A percentile compares a stretch with the other conserved stretches of the same genome.
Conservation (phyloP, 1,140 invertebrate genomes). For the Hydropsyche tenuis region DNA sequence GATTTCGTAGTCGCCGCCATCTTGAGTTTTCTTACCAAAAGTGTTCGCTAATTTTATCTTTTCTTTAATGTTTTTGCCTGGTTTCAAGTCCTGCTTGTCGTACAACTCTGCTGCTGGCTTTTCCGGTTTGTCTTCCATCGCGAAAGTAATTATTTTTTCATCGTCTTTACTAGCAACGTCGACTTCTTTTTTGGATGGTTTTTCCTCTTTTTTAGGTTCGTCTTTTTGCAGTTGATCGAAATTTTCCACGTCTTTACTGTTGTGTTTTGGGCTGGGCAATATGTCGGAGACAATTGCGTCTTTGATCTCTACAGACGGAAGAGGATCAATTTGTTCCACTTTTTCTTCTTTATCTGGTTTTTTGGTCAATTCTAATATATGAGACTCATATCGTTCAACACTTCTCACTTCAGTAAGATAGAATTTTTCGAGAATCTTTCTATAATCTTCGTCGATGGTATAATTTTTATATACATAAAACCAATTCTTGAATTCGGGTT, state of each 20-base stretch:
- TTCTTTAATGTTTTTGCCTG: conserved; percentile 62
- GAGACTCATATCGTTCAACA: conserved; percentile 59
- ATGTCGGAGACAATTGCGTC: conserved; percentile 49
- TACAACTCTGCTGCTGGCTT: conserved; percentile 55
- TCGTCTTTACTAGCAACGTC: conserved; percentile 53
- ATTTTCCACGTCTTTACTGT: conserved; percentile 44
- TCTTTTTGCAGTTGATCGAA: conserved; percentile 38
- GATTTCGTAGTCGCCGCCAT: conserved; percentile 63
- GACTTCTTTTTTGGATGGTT: conserved; percentile 49
- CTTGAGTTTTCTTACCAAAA: conserved; percentile 58
- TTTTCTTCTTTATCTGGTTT: conserved; percentile 53
- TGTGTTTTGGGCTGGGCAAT: conserved; percentile 36
- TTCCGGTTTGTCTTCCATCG: conserved; percentile 60
- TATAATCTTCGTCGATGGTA: conserved; percentile 66
- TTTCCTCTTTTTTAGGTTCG: conserved; percentile 32
- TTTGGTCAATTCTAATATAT: conserved; percentile 46
- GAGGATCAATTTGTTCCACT: conserved; percentile 49
- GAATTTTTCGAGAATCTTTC: conserved; percentile 63
- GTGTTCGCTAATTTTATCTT: conserved; percentile 60
- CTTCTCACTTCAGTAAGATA: conserved; percentile 68
- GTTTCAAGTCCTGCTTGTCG: conserved; percentile 53
- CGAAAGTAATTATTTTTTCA: conserved; percentile 60
- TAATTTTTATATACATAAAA: conserved; percentile 71
- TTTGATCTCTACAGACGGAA: conserved; percentile 51
- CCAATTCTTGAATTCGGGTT: conserved; percentile 69